Percentiles rank a stretch among this genome's conserved stretches.
Conservation (phyloP, 92 coral and sea anemone genomes). For the Montipora capitata region DNA sequence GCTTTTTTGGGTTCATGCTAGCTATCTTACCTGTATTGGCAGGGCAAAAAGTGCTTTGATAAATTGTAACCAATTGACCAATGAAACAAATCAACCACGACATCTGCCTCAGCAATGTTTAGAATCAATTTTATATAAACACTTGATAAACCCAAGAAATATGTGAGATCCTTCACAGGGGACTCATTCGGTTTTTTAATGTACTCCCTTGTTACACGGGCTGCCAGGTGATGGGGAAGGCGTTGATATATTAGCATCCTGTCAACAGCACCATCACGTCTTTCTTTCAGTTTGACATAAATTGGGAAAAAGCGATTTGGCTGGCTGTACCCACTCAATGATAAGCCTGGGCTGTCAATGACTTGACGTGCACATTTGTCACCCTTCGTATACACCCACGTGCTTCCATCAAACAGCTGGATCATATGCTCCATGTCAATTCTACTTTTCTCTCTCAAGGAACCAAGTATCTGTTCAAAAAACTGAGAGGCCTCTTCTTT, state of each 20-base stretch:
- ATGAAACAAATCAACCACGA: not conserved
- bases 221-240: conserved; percentile 16
- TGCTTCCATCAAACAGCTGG: conserved; percentile 51
- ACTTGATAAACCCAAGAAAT: not conserved
- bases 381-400: conserved; percentile 50
- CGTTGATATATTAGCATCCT: conserved; percentile 54
- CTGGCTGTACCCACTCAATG: conserved; percentile 46
- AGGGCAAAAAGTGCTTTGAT: no score
- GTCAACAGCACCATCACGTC: conserved; percentile 39
- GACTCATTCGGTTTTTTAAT: not conserved
- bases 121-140: not conserved
- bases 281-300: conserved; percentile 43
- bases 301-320: conserved; percentile 39
- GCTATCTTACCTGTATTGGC: no score
- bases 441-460: conserved; percentile 22
- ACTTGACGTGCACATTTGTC: conserved; percentile 53
- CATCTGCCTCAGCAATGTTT: not conserved
- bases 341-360: conserved; percentile 35
- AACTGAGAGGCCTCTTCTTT: conserved; percentile 62
- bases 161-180: conserved; percentile 19
- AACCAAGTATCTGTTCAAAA: conserved; percentile 40
- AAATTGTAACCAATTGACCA: not conserved
- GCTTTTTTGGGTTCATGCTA: no score
- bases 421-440: conserved; percentile 53
- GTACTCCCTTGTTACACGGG: conserved; percentile 12